Conservation (phyloP, 2,797 vertebrate species). For the Tiaroga cobitis region DNA sequence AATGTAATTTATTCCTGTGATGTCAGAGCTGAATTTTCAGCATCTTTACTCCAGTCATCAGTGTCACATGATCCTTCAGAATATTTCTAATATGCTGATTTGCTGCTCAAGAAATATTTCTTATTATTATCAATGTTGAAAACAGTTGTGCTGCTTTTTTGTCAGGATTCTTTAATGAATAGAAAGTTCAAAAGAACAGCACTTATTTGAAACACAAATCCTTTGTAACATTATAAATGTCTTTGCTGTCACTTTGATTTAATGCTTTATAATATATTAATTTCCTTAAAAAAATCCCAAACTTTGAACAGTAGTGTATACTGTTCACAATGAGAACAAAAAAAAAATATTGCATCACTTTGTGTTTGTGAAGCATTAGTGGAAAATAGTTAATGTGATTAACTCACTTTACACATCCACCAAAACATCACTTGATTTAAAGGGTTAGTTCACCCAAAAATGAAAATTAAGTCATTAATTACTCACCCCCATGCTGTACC, state of each 20-base stretch:
- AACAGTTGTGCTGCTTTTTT: background rate
- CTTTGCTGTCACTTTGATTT: background rate
- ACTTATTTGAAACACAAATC: background rate
- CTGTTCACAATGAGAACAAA: background rate
- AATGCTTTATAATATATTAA: background rate
- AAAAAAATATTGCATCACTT: background rate
- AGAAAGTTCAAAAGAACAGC: background rate
- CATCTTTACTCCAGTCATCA: background rate
- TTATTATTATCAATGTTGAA: background rate
- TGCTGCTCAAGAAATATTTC: background rate
- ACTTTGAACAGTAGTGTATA: background rate
- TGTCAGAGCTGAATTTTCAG: background rate
- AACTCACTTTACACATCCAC: background rate
- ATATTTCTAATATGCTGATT: background rate
- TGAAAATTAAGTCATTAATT: no score
- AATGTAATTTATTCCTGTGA: no score
- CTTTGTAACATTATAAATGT: background rate
- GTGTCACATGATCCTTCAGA: background rate
- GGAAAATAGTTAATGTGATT: background rate
- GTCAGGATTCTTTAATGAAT: background rate
- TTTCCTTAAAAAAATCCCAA: background rate
- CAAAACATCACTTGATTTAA: background rate
- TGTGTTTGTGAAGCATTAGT: background rate
- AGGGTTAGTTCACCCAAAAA: no score
- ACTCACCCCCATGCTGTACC: no score